phyloP scores from a whole-genome alignment of 37 sponge, comb jelly and placozoan species.

The Beroe ovata region DNA sequence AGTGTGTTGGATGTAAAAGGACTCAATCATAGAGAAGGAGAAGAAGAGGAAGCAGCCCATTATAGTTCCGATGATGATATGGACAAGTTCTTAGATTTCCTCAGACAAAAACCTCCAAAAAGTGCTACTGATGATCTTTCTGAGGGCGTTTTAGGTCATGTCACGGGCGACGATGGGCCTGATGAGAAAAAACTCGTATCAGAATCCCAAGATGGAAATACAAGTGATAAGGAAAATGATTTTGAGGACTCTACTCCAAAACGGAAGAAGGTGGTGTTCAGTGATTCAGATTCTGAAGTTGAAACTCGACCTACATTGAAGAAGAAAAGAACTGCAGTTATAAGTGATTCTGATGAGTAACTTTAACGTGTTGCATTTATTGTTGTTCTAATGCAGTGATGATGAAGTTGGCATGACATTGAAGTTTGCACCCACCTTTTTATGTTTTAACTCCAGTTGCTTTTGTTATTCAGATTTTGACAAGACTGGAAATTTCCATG shows the following conservation, averaged over 20 bases:
- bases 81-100: not conserved
- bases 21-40: too few species aligned
- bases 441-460: too few species aligned
- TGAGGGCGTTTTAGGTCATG: not conserved
- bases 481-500: too few species aligned
- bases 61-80: not conserved
- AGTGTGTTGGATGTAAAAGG: not conserved
- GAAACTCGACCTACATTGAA: not conserved
- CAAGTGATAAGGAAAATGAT: conserved; percentile 30
- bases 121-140: not conserved
- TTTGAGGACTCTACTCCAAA: not conserved
- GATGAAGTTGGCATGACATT: too few species aligned
- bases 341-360: conserved; percentile 30
- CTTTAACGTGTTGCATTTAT: too few species aligned
- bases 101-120: not conserved
- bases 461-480: too few species aligned
- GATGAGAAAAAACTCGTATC: too few species aligned
- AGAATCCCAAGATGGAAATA: too few species aligned
- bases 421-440: too few species aligned
- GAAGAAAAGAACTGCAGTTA: conserved; percentile 32
- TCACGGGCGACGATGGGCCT: too few species aligned
- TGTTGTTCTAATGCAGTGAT: too few species aligned
- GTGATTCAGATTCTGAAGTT: conserved; percentile 21
- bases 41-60: not conserved
- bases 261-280: not conserved